Base-by-base conservation (phyloP, 1,140 invertebrate species). In the Dryas iulia region DNA sequence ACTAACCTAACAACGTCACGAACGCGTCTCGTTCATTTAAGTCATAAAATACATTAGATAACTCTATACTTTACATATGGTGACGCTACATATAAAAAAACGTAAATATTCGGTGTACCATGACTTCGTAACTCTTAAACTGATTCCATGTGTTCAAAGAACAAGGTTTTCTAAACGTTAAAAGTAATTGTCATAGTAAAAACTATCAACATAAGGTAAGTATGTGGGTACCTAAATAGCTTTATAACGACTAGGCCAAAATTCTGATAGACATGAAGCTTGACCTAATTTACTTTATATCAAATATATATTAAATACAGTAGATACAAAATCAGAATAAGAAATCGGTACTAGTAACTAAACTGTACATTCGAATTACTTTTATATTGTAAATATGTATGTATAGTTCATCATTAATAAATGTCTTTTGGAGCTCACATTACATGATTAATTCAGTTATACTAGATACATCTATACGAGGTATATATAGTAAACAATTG, bases 1-100 rank as follows among this genome's bases (percentile, higher is more conserved):
- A 61, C 69, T 57, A 71, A 71, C 69, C 69, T 66, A 71, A 71
- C 69, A 61, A 71, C 69, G 63, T 71, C 69, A 71, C 58, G 33
- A 61, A 66, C 58, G 58, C 53, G 62, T 59, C 63, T 66, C 62
- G 69, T 62, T 62, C 53, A 70, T 70, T 71, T 71, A 65, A 66
- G 23, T 54, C 24, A 47, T 47, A 47, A 47, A 70, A 65, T 70
- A 65, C 21, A 70, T 70, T 70, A 64, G 61, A 70, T 70, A 59
- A 70, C 57, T 70, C 18, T 30, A 62, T 62, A 47, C 3, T 31
- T 35, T 21, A 10, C 39, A 47, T 47, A 47, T 35, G 12, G 14
- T 21, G 14, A n/a, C 2, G 14, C 14, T 18, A 21, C 7, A 18
- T 47, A 47, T 47, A n/a, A n/a, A n/a, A n/a, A n/a, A n/a, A n/a